These are phyloP conservation scores for Siphamia tubifer DNA, from an alignment of 2,113 vertebrate genomes.

Conservation along the genomic window DNA sequence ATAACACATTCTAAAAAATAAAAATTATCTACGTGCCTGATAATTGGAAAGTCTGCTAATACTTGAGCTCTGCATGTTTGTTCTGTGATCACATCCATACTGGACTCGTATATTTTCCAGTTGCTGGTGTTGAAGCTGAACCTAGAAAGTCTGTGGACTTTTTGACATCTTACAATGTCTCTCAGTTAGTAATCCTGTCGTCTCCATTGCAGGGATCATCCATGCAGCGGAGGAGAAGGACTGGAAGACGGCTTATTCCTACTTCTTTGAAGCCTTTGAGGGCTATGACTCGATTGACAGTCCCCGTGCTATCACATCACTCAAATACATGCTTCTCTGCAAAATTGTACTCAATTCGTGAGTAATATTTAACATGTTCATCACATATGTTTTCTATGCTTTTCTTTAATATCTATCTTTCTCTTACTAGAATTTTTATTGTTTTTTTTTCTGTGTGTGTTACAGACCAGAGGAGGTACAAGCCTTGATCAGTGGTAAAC, in stretches of 20 bases:
- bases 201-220: slow-evolving; percentile 87
- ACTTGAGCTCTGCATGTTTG: too few relatives aligned
- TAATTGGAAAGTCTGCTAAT: too few relatives aligned
- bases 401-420: neutral
- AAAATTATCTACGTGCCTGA: too few relatives aligned
- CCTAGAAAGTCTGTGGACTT: neutral
- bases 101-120: too few relatives aligned
- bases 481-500: slow-evolving; percentile 94
- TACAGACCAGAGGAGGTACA: slow-evolving; percentile 96
- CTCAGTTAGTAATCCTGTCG: neutral
- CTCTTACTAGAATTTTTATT: neutral
- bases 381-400: too few relatives aligned
- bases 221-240: slow-evolving; percentile 99
- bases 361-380: slow-evolving; percentile 47
- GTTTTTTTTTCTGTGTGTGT: neutral
- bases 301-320: slow-evolving; percentile 93
- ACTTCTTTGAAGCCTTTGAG: slow-evolving; percentile 98
- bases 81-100: too few relatives aligned
- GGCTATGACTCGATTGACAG: slow-evolving; percentile 97
- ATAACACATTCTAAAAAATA: too few relatives aligned
- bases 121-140: neutral
- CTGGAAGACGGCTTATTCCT: slow-evolving; percentile 99
- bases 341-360: slow-evolving; percentile 98
- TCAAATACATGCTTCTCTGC: slow-evolving; percentile 99
- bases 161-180: neutral